Evolutionary conservation across 2,797 vertebrate genomes (phyloP), one percentile per base, ranked within the genome.

Genomic region (Hoplostethus mediterraneus): DNA sequence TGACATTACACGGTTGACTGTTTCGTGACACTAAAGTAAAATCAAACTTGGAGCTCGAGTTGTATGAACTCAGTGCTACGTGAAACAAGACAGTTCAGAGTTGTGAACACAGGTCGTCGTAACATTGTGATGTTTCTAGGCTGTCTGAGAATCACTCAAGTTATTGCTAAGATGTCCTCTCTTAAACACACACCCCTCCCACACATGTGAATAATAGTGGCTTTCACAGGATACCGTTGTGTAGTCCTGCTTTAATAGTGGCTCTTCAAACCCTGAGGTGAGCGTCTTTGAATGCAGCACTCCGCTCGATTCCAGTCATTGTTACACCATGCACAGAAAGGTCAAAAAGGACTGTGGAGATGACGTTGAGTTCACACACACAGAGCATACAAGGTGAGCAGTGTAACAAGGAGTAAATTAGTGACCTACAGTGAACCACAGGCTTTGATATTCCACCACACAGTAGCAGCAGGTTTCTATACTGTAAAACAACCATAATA

Each of bases 401-500:
- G 89, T 91, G 91, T 90, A 88, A 92, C 88, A 80, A 87, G 88
- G 89, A 89, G 87, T 84, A 86, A 90, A 84, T 89, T 84, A 80
- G 89, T 90, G 89, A 91, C 88, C 88, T 87, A 85, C 79, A 86
- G 87, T 90, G 85, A 92, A 90, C 90, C 89, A 91, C 89, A 88
- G 90, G 90, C 86, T 83, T 89, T 83, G 88, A 88, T 91, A 83
- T 87, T 91, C 85, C 89, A 91, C 86, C 90, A 92, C 86, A 89
- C 87, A 84, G 85, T 90, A 91, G 90, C 89, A 91, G 91, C 88
- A 90, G 87, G 87, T 90, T 89, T 91, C 87, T 89, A 91, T 92
- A 92, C 91, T 92, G 91, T 91, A 93, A 94, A 93, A 93, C 89
- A 89, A 90, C 80, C 90, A 87, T 65, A 91, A 89, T 86, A 92